phyloP scores from a whole-genome alignment of 2,113 vertebrate species.

The Beaufortia kweichowensis region DNA sequence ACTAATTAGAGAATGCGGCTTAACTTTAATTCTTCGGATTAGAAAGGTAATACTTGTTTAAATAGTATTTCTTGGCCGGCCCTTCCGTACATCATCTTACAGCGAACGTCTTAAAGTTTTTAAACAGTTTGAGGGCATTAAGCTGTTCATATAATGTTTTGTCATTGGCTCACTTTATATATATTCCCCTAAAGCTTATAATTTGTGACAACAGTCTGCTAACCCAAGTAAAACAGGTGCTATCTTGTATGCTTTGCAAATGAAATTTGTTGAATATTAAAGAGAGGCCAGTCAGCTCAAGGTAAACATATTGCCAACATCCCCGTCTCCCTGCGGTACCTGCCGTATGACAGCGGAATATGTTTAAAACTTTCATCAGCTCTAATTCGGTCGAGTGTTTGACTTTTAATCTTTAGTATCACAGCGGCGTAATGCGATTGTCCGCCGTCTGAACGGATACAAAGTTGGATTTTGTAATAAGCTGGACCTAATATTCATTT shows the following conservation, averaged over 20 bases:
- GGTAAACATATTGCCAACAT: constrained; percentile 62
- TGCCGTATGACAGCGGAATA: constrained; percentile 30
- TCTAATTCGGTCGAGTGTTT: constrained; percentile 57
- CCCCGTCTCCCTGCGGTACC: constrained; percentile 52
- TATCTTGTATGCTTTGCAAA: constrained; percentile 71
- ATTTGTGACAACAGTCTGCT: constrained; percentile 59
- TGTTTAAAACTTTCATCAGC: constrained; percentile 48
- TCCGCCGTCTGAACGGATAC: constrained; percentile 2
- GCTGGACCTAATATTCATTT: constrained; percentile 31
- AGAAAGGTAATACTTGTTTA: not conserved
- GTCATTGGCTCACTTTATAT: constrained; percentile 50
- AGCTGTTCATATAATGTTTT: constrained; percentile 6
- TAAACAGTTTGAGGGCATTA: constrained; percentile 27
- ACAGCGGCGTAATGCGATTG: constrained; percentile 38
- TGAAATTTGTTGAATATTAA: constrained; percentile 59
- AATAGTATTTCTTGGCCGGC: not conserved
- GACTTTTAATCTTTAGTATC: constrained; percentile 59
- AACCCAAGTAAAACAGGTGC: constrained; percentile 67
- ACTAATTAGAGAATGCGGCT: constrained; percentile 11
- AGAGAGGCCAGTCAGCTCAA: constrained; percentile 58
- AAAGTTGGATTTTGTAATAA: constrained; percentile 15
- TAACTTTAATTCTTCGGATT: constrained; percentile 24
- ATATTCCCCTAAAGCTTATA: constrained; percentile 61
- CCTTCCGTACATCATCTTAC: constrained; percentile 1
- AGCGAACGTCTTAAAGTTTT: constrained; percentile 15